Conservation (phyloP, 2,797 vertebrate species). For the Todus mexicanus region DNA sequence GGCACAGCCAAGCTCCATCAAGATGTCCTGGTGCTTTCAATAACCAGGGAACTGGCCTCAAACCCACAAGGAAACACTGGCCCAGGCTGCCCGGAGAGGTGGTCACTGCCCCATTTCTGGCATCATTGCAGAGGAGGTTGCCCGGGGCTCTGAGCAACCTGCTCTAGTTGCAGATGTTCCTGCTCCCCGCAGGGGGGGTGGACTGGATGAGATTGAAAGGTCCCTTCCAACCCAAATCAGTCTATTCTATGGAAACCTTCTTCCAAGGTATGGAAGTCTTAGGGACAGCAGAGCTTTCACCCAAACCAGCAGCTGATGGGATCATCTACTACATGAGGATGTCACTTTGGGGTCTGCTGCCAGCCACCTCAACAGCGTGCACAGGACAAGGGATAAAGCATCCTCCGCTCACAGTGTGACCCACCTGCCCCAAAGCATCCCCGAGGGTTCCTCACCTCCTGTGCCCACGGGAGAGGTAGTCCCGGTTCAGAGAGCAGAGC, state of each 20-base stretch:
- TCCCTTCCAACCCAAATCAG: not conserved
- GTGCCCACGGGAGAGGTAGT: slow-evolving; percentile 62
- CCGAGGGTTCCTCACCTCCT: slow-evolving; percentile 73
- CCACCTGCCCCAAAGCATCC: not conserved
- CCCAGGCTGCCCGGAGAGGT: not conserved
- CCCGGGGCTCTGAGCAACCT: not conserved
- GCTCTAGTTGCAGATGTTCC: not conserved
- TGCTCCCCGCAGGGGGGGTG: not conserved
- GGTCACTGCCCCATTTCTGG: not conserved
- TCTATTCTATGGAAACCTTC: not conserved
- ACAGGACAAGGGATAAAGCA: not conserved
- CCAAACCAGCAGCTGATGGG: not conserved
- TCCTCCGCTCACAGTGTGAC: fast-evolving
- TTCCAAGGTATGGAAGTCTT: not conserved
- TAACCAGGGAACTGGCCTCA: not conserved
- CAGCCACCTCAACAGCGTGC: not conserved
- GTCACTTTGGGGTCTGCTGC: not conserved
- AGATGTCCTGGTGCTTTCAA: not conserved
- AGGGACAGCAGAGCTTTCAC: not conserved
- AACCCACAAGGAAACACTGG: not conserved
- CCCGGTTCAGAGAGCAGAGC: slow-evolving; percentile 80
- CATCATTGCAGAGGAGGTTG: not conserved
- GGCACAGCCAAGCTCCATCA: not conserved
- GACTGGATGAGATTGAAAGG: not conserved
- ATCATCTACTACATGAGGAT: not conserved